These are phyloP conservation scores for Scolopax mira DNA, from an alignment of 2,113 vertebrate genomes.

Conservation along the genomic window DNA sequence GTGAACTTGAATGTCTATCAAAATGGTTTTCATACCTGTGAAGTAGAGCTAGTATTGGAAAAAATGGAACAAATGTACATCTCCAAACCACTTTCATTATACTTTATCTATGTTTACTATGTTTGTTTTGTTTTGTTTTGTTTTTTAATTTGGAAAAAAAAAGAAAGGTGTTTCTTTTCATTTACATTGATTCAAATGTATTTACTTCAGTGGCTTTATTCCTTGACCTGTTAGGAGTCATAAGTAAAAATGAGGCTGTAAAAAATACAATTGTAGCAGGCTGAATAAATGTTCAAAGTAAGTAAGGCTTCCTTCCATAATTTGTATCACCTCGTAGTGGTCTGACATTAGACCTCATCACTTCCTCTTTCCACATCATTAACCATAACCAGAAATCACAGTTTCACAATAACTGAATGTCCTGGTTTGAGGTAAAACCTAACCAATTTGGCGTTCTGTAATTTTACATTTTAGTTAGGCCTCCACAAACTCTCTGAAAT, in stretches of 20 bases:
- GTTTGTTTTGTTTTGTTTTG: too few species aligned
- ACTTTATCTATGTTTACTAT: neutral
- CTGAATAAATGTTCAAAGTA: neutral
- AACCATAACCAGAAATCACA: neutral
- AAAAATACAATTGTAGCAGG: neutral
- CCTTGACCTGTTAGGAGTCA: neutral
- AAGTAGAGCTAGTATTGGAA: neutral
- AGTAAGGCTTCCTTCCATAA: neutral
- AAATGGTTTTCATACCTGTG: neutral
- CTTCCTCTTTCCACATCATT: neutral
- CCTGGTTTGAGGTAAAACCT: too few species aligned
- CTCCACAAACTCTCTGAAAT: too few species aligned
- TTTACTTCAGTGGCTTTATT: neutral
- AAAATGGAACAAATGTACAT: neutral
- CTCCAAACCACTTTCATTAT: neutral
- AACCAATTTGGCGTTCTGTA: too few species aligned
- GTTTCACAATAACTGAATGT: neutral
- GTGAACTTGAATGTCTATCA: neutral
- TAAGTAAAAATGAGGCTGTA: neutral
- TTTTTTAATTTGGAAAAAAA: neutral
- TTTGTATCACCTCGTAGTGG: neutral
- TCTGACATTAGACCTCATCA: neutral
- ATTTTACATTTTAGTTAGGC: too few species aligned
- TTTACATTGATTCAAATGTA: neutral
- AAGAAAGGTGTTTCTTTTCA: rapidly evolving